Conservation (phyloP, 2,113 vertebrate genomes). For the Hippocampus zosterae region DNA sequence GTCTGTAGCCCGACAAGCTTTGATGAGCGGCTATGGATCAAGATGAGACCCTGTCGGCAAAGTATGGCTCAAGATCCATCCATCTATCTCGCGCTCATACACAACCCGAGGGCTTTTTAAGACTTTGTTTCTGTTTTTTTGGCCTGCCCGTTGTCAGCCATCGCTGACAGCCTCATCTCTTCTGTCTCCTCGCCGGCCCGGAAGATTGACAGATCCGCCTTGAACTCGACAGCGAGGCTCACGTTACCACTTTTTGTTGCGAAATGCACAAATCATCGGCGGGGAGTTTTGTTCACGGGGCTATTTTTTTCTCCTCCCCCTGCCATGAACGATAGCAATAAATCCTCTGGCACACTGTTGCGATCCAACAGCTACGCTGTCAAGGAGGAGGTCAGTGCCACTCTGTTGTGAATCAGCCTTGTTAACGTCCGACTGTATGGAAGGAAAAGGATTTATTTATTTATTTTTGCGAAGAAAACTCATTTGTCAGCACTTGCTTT, state of each 20-base stretch:
- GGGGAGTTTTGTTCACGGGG: neutral
- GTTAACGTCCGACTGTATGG: neutral
- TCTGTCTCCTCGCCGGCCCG: conserved; percentile 35
- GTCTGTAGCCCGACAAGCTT: conserved; percentile 8
- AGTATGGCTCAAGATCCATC: neutral
- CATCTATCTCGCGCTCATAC: conserved; percentile 2
- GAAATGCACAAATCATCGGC: conserved; percentile 1
- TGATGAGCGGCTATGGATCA: conserved; percentile 8
- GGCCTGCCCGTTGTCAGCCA: conserved; percentile 41
- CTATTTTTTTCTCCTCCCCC: neutral
- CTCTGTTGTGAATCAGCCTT: conserved; percentile 1
- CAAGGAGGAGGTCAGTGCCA: conserved; percentile 1
- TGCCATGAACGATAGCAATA: neutral
- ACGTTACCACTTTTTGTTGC: conserved; percentile 3
- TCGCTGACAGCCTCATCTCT: conserved; percentile 51
- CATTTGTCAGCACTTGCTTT: conserved; percentile 2
- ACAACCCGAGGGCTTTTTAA: conserved; percentile 27
- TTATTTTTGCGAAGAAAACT: conserved; percentile 1
- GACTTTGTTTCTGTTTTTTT: conserved; percentile 41
- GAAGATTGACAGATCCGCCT: conserved; percentile 34
- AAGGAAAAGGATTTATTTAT: neutral
- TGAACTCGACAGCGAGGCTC: conserved; percentile 20
- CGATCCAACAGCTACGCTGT: neutral
- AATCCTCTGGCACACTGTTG: neutral
- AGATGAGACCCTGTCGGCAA: neutral